Conservation (phyloP, 2,113 vertebrate genomes). For the Chascanopsetta lugubris region DNA sequence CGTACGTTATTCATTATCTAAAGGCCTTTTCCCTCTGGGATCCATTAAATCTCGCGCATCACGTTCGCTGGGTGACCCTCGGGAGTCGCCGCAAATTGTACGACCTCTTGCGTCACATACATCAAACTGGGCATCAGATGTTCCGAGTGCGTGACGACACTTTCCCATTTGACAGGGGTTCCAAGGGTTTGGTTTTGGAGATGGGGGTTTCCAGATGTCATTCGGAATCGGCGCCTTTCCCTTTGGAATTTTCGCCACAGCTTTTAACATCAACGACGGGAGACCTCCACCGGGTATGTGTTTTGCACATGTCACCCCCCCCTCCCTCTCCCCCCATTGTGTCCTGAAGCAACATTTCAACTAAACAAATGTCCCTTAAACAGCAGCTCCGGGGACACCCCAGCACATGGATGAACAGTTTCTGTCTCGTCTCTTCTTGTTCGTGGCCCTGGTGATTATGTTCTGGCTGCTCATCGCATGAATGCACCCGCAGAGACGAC, state of each 20-base stretch:
- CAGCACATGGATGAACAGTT: constrained; percentile 98
- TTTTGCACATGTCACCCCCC: background rate
- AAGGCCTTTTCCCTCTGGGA: constrained; percentile 54
- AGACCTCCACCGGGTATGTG: constrained; percentile 92
- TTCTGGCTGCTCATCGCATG: constrained; percentile 98
- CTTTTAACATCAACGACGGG: constrained; percentile 98
- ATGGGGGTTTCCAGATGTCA: constrained; percentile 99
- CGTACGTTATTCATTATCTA: constrained; percentile 66
- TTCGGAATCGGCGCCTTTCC: constrained; percentile 99
- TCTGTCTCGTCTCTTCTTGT: constrained; percentile 97
- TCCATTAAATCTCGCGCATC: constrained; percentile 67
- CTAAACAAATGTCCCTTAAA: constrained; percentile 17
- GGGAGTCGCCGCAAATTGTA: constrained; percentile 51
- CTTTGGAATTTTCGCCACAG: constrained; percentile 98
- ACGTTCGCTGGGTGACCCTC: constrained; percentile 15
- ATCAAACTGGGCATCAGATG: background rate
- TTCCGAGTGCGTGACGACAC: background rate
- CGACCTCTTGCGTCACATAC: constrained; percentile 71
- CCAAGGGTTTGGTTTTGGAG: constrained; percentile 97
- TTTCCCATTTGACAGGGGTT: constrained; percentile 85
- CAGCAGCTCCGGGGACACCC: constrained; percentile 95
- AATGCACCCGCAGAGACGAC: constrained; percentile 13
- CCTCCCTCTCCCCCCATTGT: background rate
- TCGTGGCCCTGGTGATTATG: constrained; percentile 97
- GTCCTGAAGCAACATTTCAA: background rate